phyloP scores from a whole-genome alignment of 1,140 invertebrate species.

The Diploscapter pachys region DNA sequence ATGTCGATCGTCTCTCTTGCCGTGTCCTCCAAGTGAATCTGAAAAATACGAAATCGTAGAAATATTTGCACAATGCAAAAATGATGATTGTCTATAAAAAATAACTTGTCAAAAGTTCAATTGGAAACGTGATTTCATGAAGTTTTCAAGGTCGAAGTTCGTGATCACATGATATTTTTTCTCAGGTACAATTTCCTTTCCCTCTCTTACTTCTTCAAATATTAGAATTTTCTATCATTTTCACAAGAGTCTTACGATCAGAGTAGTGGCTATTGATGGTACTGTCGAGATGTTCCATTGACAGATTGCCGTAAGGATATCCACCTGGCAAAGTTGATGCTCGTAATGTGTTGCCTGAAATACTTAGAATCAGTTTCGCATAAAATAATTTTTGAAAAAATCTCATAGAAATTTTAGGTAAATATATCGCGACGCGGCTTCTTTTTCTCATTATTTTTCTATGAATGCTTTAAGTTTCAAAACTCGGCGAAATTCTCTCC shows the following conservation, averaged over 20 bases:
- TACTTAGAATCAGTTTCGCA: background rate
- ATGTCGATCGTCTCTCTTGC: background rate
- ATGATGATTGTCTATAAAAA: background rate
- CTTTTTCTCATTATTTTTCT: too few relatives aligned
- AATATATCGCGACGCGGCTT: too few relatives aligned
- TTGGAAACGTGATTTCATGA: background rate
- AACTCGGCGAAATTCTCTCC: too few relatives aligned
- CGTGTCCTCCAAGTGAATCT: conserved; percentile 10
- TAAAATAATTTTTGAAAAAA: too few relatives aligned
- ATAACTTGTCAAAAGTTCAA: background rate
- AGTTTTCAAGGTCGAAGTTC: background rate
- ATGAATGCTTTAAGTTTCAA: too few relatives aligned
- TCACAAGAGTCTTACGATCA: conserved; percentile 41
- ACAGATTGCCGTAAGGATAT: conserved; percentile 49
- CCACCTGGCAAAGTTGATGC: conserved; percentile 56
- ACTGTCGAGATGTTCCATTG: conserved; percentile 45
- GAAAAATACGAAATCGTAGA: conserved; percentile 11
- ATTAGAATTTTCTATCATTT: background rate
- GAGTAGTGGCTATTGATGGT: conserved; percentile 58
- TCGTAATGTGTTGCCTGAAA: conserved; percentile 29
- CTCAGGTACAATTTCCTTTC: background rate
- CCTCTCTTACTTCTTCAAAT: background rate
- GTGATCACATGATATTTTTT: background rate
- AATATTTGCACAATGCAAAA: conserved; percentile 1
- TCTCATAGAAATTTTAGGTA: too few relatives aligned